phyloP scores from a whole-genome alignment of 2,113 vertebrate genomes.

The Scomber japonicus region DNA sequence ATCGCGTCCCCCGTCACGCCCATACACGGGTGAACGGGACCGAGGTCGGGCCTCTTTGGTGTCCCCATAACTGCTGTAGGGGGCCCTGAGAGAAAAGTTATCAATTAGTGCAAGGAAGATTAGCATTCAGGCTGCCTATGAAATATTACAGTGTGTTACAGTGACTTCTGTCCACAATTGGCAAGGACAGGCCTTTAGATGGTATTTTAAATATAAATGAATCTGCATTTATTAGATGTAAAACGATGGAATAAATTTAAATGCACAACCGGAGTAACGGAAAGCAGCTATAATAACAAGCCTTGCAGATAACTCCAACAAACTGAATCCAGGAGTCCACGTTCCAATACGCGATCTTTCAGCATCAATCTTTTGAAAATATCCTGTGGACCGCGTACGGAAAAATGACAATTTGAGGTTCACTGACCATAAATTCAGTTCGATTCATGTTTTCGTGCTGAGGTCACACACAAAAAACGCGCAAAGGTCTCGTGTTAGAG shows the following conservation, averaged over 20 bases:
- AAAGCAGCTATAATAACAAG: not conserved
- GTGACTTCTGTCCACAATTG: not conserved
- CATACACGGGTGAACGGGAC: conserved; percentile 85
- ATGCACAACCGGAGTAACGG: not conserved
- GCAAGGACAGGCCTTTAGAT: not conserved
- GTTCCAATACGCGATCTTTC: not conserved
- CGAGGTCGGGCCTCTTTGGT: conserved; percentile 80
- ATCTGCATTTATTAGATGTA: not conserved
- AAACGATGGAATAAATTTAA: not conserved
- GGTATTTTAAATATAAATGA: not conserved
- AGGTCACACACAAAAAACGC: not conserved
- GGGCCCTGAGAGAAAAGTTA: conserved; percentile 64
- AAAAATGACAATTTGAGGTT: not conserved
- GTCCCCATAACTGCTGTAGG: conserved; percentile 77
- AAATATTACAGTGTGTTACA: not conserved
- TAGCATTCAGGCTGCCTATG: not conserved
- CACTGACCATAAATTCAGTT: not conserved
- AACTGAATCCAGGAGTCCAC: not conserved
- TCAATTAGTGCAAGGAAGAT: conserved; percentile 36
- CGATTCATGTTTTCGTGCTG: too few species aligned
- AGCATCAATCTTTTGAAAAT: not conserved
- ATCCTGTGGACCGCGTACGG: not conserved
- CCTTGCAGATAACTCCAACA: not conserved
- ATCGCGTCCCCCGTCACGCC: conserved; percentile 84
- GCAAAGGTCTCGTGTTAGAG: not conserved